Percentiles rank a stretch among this genome's conserved stretches.
phyloP scores from a whole-genome alignment of 2,888 invertebrate genomes.

The Calameuta filiformis region DNA sequence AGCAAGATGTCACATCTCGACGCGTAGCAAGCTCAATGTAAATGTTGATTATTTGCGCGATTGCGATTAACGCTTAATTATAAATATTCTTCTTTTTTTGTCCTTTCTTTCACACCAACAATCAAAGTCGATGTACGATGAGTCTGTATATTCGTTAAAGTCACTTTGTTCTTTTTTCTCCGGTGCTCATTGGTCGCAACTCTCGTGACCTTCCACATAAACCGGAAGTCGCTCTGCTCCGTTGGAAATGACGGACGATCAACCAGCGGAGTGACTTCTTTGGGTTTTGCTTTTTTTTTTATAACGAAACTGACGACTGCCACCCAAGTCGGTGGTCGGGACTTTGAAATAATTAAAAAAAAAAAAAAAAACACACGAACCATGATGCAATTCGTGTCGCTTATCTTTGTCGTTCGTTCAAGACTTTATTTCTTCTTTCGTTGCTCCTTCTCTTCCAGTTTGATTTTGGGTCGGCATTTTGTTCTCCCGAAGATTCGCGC shows the following conservation, averaged over 20 bases:
- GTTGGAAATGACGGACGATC: not conserved
- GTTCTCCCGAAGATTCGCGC: not conserved
- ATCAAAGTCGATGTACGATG: not conserved
- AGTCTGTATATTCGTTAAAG: not conserved
- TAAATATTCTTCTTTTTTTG: not conserved
- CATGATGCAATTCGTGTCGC: not conserved
- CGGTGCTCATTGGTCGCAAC: not conserved
- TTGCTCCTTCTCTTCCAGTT: not conserved
- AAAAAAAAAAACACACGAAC: not conserved
- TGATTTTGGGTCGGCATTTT: not conserved
- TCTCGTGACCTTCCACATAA: not conserved
- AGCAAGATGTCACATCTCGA: not conserved
- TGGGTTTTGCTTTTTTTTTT: not conserved
- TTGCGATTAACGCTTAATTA: not conserved
- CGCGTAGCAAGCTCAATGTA: not conserved
- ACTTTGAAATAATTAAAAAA: not conserved
- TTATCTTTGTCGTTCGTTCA: not conserved
- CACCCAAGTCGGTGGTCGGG: not conserved
- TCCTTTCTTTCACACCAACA: not conserved
- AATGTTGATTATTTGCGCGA: not conserved
- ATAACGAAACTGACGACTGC: not conserved
- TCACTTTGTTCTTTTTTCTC: not conserved
- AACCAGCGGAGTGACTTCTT: not conserved
- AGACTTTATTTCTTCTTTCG: not conserved
- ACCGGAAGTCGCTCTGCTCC: not conserved